A percentile compares a stretch with the other conserved stretches of the same genome.
These are phyloP conservation scores for Oligia latruncula DNA, from an alignment of 2,888 invertebrate species.

Conservation along the genomic window DNA sequence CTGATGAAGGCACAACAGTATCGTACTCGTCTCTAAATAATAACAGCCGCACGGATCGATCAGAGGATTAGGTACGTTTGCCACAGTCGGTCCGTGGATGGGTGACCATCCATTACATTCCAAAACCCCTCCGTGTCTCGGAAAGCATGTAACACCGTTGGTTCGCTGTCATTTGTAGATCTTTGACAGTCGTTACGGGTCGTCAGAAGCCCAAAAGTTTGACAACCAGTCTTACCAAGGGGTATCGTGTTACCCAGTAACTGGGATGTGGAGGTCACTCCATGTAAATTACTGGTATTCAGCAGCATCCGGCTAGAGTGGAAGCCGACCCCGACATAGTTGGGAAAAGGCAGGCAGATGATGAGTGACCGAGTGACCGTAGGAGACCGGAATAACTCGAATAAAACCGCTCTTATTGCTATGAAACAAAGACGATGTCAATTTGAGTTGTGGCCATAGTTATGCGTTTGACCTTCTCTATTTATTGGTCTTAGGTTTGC, in stretches of 20 bases:
- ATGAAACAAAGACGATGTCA: neutral
- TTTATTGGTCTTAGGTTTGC: neutral
- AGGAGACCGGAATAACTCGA: neutral
- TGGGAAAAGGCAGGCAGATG: neutral
- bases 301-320: neutral
- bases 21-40: too few relatives aligned
- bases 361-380: neutral
- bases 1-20: too few relatives aligned
- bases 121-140: neutral
- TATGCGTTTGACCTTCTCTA: neutral
- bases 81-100: too few relatives aligned
- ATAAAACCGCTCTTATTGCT: neutral
- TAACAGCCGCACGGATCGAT: too few relatives aligned
- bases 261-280: neutral
- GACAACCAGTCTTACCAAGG: neutral
- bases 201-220: neutral
- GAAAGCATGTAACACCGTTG: neutral
- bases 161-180: neutral
- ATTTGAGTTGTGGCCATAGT: neutral
- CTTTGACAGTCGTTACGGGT: neutral
- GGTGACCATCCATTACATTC: neutral
- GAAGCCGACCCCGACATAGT: neutral
- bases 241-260: neutral
- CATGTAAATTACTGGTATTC: neutral
- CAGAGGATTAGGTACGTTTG: too few relatives aligned